Evolutionary conservation across 2,113 vertebrate genomes (phyloP).

Genomic region (Pseudorectes ferrugineus): DNA sequence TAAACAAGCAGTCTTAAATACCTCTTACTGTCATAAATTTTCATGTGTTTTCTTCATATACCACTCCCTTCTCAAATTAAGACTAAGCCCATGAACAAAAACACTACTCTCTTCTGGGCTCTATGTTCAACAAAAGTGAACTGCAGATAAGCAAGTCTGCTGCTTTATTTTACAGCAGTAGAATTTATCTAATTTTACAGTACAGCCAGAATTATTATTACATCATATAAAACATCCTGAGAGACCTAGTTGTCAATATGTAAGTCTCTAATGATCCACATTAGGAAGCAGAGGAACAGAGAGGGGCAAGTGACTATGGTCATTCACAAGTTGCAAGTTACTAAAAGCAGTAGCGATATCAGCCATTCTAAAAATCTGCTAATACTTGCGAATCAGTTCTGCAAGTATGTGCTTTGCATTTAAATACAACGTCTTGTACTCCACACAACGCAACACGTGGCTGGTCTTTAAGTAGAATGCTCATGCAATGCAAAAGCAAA

Average conservation of each 20-base stretch:
- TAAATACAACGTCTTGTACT: neutral
- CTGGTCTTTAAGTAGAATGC: neutral
- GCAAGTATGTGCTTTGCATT: neutral
- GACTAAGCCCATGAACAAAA: neutral
- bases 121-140: neutral
- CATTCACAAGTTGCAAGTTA: neutral
- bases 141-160: neutral
- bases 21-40: neutral
- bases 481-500: neutral
- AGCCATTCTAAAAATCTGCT: neutral
- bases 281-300: neutral
- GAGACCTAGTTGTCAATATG: neutral
- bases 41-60: neutral
- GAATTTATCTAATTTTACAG: neutral
- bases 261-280: neutral
- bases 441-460: neutral
- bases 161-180: neutral
- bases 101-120: neutral
- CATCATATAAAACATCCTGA: neutral
- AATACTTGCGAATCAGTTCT: neutral
- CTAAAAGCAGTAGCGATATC: neutral
- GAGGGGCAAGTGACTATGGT: neutral
- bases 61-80: neutral
- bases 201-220: neutral
- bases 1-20: neutral